Evolutionary conservation across 2,888 invertebrate genomes (phyloP), one percentile per base, ranked within the genome.

Genomic region (Cephus pygmeus): DNA sequence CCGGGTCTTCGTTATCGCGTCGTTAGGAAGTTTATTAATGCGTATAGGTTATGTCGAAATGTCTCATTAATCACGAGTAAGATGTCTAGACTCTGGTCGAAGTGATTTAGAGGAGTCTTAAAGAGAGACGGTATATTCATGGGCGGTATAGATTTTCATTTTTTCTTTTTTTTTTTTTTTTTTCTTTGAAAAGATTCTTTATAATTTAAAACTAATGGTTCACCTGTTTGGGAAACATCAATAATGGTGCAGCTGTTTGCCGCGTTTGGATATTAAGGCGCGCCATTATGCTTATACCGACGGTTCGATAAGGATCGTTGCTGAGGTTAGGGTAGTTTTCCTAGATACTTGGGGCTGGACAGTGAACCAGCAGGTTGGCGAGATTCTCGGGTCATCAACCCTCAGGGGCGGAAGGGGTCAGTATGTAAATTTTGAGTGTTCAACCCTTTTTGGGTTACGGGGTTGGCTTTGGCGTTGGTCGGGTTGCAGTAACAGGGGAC

Each of bases 341-440:
- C 23, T 56, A 56, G 56, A 56, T 9, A 56, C 56, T 23, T 56
- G 15, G 56, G 56, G 56, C 15, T 56, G 56, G 56, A 56, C 56
- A 56, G 6, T 56, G 23, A 56, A 56, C 40, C 6, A 23, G 40
- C 23, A 56, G 23, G 9, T 56, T 56, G 56, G 56, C 2, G 56
- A 56, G 23, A 56, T 23, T 56, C 23, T 56, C 56, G 56, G 56
- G 56, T 56, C 56, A 56, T 56, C 56, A 56, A 56, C 56, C 56
- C 56, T 9, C 56, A 56, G 56, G 56, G 23, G 56, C 15, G 23
- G 9, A 56, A 56, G 56, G 23, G 56, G 56, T 56, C 23, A 78
- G 83, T 85, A 86, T 86, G 85, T 76, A 86, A 86, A 86, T 85
- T 83, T 83, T 84, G 79, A 79, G 79, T 77, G 84, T 81, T 84